Evolutionary conservation across 2,797 vertebrate genomes (phyloP), one percentile per base, ranked within the genome.

Genomic region (Pelobates cultripes): DNA sequence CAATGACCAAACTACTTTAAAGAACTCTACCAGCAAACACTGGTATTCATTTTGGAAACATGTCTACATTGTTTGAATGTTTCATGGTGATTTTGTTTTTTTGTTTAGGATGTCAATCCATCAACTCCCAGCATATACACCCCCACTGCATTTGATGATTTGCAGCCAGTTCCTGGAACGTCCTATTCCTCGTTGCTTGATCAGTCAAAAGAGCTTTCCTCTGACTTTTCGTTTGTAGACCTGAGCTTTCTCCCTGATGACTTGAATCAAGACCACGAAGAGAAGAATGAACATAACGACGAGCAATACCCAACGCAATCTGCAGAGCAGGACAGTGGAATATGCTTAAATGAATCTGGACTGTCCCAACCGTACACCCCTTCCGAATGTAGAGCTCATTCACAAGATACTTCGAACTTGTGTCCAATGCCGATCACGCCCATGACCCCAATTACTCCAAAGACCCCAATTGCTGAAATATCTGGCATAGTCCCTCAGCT

Each of bases 171-270:
- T 5, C 87, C 90, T 17, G 89, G 86, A 71, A 78, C 84, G 0
- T 5, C 79, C 0, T 90, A 90, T 0, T 13, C 79, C 7, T 75
- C 89, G 42, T 88, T 77, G 15, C 85, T 79, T 45, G 87, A 86
- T 42, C 88, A 89, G 70, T 85, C 83, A 77, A 90, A 90, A 70
- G 89, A 93, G 42, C 70, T 89, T 3, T 75, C 86, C 0, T 84
- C 92, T 0, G 94, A 95, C 28, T 92, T 93, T 70, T 91, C 92
- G 40, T 86, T 92, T 0, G 89, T 97, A 81, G 97, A 99, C 87
- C 94, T 99, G 85, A 97, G 96, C 88, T 97, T 98, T 86, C 92
- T 99, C 41, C 95, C 96, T 7, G 97, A 98, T 86, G 95, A 97
- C 3, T 86, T 98, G 7, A 86, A 86, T 43, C 88, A 90, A 28